A percentile compares a stretch with the other conserved stretches of the same genome.
Conservation (phyloP, 1,140 invertebrate species). For the Scaptomyza pallida region DNA sequence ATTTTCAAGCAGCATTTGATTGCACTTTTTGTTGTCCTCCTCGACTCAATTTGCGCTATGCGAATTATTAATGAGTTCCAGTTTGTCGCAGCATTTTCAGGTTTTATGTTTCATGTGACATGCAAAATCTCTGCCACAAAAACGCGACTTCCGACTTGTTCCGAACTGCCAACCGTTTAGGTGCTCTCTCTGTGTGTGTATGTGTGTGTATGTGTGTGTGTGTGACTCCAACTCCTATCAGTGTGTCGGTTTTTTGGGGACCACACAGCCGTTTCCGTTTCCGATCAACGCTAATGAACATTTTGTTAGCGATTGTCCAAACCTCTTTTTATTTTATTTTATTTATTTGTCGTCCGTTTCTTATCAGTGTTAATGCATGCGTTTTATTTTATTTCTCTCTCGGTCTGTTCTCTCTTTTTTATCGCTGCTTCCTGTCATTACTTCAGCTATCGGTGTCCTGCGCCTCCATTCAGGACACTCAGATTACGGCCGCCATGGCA, state of each 20-base stretch:
- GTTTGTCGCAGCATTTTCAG: slow-evolving; percentile 31
- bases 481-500: slow-evolving; percentile 49
- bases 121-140: slow-evolving; percentile 43
- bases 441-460: slow-evolving; percentile 63
- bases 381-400: slow-evolving; percentile 56
- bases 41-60: slow-evolving; percentile 48
- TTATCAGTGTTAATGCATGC: slow-evolving; percentile 76
- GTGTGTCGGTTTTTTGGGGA: slow-evolving; percentile 37
- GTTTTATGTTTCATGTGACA: slow-evolving; percentile 34
- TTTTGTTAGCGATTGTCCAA: slow-evolving; percentile 44
- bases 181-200: neutral
- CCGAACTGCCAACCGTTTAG: slow-evolving; percentile 10
- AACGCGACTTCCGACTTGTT: slow-evolving; percentile 35
- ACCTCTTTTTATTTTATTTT: neutral
- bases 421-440: slow-evolving; percentile 75
- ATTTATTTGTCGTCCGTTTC: slow-evolving; percentile 25
- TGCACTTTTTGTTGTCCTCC: slow-evolving; percentile 46
- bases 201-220: neutral
- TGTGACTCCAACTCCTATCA: slow-evolving; percentile 14
- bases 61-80: slow-evolving; percentile 66
- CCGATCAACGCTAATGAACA: slow-evolving; percentile 76
- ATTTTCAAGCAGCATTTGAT: slow-evolving; percentile 64
- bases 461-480: slow-evolving; percentile 17
- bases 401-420: slow-evolving; percentile 29
- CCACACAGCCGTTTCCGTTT: slow-evolving; percentile 49